Evolutionary conservation across 2,888 invertebrate genomes (phyloP).

Genomic region (Eupithecia subumbrata): DNA sequence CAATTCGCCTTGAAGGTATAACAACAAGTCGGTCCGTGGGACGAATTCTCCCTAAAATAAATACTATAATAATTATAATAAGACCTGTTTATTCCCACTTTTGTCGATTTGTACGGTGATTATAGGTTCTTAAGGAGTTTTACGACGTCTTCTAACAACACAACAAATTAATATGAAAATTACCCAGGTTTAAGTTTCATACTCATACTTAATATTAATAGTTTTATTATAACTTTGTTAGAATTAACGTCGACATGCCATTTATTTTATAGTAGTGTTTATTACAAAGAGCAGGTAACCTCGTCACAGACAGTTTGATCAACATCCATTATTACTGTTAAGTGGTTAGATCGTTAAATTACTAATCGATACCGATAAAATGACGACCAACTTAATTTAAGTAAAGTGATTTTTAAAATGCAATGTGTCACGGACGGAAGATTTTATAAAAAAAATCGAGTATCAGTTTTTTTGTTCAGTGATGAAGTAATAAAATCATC

Average conservation of each 20-base stretch:
- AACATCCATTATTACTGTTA: not conserved
- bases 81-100: too few relatives aligned
- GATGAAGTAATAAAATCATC: too few relatives aligned
- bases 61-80: too few relatives aligned
- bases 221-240: not conserved
- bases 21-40: too few relatives aligned
- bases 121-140: not conserved
- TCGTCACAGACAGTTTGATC: conserved; percentile 19
- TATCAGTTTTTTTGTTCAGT: not conserved
- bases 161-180: conserved; percentile 3
- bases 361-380: not conserved
- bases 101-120: not conserved
- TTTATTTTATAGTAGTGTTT: not conserved
- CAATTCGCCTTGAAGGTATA: too few relatives aligned
- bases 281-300: conserved; percentile 19
- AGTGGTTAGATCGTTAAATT: not conserved
- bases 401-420: not conserved
- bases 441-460: not conserved
- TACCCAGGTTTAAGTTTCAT: not conserved
- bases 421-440: not conserved
- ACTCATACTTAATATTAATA: not conserved
- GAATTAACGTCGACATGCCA: not conserved
- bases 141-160: not conserved
- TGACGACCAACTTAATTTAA: not conserved
- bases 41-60: too few relatives aligned